Percentiles rank a stretch among this genome's conserved stretches.
These are phyloP conservation scores for Sterrhoptilus dennistouni DNA, from an alignment of 2,113 vertebrate species.

Conservation along the genomic window DNA sequence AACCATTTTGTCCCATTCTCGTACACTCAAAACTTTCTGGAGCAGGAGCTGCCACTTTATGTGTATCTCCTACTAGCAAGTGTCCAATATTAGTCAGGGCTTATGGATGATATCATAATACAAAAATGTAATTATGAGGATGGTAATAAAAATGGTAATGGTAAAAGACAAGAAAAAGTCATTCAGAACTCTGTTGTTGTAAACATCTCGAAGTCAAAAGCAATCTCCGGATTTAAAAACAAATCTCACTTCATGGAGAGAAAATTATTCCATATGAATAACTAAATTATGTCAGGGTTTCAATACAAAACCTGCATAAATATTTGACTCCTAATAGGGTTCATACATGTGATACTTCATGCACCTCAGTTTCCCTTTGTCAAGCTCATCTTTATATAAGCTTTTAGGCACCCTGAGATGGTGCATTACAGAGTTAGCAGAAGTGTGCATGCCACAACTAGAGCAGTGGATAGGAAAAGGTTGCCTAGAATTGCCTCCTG, in stretches of 20 bases:
- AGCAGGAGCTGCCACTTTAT: background rate
- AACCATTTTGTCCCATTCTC: background rate
- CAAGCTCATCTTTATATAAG: background rate
- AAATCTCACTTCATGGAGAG: background rate
- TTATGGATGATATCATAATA: background rate
- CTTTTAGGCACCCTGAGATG: background rate
- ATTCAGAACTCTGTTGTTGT: background rate
- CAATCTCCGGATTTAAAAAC: background rate
- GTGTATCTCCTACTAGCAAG: background rate
- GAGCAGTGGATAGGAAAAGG: slow-evolving; percentile 28
- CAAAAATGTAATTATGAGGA: background rate
- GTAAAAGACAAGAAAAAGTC: background rate
- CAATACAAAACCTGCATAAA: background rate
- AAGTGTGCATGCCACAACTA: background rate
- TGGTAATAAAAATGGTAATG: background rate
- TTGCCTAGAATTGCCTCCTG: slow-evolving; percentile 28
- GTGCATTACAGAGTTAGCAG: background rate
- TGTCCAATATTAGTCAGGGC: background rate
- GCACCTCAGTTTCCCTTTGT: slow-evolving; percentile 15
- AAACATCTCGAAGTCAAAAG: background rate
- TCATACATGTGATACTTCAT: background rate
- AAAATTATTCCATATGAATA: background rate
- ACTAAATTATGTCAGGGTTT: background rate
- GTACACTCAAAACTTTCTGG: background rate
- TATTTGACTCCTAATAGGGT: background rate